Conservation (phyloP, 2,888 invertebrate species). For the Furcula furcula region DNA sequence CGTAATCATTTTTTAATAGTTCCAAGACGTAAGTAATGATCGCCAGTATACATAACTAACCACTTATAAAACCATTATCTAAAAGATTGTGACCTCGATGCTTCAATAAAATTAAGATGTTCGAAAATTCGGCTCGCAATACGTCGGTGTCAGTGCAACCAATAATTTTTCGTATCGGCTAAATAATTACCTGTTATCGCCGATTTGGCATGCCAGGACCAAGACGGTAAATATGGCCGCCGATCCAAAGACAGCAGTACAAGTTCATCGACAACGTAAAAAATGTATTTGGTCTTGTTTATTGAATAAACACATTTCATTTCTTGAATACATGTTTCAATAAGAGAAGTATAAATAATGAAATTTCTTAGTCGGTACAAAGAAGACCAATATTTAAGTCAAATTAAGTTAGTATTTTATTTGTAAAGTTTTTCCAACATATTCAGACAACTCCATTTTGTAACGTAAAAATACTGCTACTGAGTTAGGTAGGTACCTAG, state of each 20-base stretch:
- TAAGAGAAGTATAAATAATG: slow-evolving; percentile 10
- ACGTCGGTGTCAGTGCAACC: slow-evolving; percentile 50
- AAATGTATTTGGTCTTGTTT: neutral
- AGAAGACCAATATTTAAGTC: slow-evolving; percentile 22
- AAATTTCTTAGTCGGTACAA: slow-evolving; percentile 17
- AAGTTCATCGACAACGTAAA: slow-evolving; percentile 10
- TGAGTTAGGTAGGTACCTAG: too few relatives aligned
- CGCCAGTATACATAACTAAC: too few relatives aligned
- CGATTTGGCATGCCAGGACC: slow-evolving; percentile 60
- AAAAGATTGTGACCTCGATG: slow-evolving; percentile 23
- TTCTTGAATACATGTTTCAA: slow-evolving; percentile 3
- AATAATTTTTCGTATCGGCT: slow-evolving; percentile 72
- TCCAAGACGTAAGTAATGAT: too few relatives aligned
- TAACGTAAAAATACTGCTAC: slow-evolving; percentile 8
- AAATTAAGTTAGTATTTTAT: slow-evolving; percentile 28
- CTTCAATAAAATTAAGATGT: slow-evolving; percentile 63
- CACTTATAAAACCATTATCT: too few relatives aligned
- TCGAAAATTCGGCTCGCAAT: slow-evolving; percentile 56
- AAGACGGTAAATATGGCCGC: slow-evolving; percentile 64
- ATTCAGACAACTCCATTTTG: slow-evolving; percentile 14
- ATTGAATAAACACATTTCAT: neutral
- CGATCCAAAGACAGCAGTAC: slow-evolving; percentile 47
- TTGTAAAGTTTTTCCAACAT: slow-evolving; percentile 24
- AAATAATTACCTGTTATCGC: slow-evolving; percentile 76
- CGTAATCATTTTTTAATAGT: slow-evolving; percentile 7